Evolutionary conservation across 2,113 vertebrate genomes (phyloP).

Genomic region (Collichthys lucidus): DNA sequence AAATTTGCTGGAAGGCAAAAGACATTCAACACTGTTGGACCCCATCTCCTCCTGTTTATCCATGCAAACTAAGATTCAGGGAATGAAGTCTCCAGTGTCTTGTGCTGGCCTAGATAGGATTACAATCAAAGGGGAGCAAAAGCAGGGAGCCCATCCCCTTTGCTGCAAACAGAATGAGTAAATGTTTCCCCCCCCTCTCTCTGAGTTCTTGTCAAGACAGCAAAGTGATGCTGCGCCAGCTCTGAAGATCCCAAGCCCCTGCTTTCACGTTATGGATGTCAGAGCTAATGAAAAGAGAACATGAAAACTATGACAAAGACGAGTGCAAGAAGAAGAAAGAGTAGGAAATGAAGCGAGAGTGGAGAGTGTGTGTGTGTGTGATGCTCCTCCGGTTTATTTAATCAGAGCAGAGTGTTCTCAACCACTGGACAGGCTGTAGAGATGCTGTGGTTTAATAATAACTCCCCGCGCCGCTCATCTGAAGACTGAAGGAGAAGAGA

Average conservation of each 20-base stretch:
- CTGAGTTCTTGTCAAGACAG: slow-evolving; percentile 65
- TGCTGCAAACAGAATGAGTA: slow-evolving; percentile 79
- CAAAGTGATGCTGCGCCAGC: slow-evolving; percentile 56
- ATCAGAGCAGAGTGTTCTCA: slow-evolving; percentile 61
- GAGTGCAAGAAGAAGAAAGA: slow-evolving; percentile 41
- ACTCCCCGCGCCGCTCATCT: slow-evolving; percentile 26
- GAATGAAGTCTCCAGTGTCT: slow-evolving; percentile 75
- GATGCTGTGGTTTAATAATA: slow-evolving; percentile 58
- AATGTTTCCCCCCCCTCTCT: slow-evolving; percentile 56
- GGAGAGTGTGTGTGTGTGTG: slow-evolving; percentile 3
- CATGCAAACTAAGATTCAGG: slow-evolving; percentile 69
- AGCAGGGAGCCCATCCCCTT: slow-evolving; percentile 65
- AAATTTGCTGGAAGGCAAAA: slow-evolving; percentile 61
- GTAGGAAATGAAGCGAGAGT: slow-evolving; percentile 52
- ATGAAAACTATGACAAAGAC: slow-evolving; percentile 53
- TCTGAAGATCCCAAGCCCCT: slow-evolving; percentile 48
- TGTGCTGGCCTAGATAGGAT: slow-evolving; percentile 79
- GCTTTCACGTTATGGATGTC: slow-evolving; percentile 40
- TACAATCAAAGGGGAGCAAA: slow-evolving; percentile 78
- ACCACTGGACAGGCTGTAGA: slow-evolving; percentile 33
- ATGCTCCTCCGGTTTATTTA: slow-evolving; percentile 50
- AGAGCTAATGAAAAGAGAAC: slow-evolving; percentile 63
- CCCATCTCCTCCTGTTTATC: slow-evolving; percentile 68
- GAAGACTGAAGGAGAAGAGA: slow-evolving; percentile 39
- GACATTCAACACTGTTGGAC: slow-evolving; percentile 33